Conservation (phyloP, 2,888 invertebrate species). For the Calliphora vomitoria region DNA sequence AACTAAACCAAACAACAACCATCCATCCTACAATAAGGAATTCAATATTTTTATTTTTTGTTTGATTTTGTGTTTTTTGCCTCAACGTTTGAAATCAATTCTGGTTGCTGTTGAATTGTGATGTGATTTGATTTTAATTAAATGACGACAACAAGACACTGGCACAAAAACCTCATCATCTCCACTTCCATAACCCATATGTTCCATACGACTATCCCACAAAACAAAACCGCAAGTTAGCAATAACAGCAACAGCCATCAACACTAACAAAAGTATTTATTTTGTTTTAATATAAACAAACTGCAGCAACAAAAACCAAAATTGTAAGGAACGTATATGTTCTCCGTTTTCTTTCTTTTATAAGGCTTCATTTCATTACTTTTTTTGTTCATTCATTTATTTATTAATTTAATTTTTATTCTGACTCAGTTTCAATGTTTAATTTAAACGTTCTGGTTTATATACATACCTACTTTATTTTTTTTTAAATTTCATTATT, state of each 20-base stretch:
- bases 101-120: constrained; percentile 56
- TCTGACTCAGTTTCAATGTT: constrained; percentile 63
- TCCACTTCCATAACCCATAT: constrained; percentile 38
- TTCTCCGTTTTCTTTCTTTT: constrained; percentile 55
- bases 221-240: constrained; percentile 5
- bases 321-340: constrained; percentile 48
- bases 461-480: constrained; percentile 4
- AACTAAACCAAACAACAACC: constrained; percentile 13
- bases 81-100: constrained; percentile 57
- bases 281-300: constrained; percentile 43
- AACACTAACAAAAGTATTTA: constrained; percentile 35
- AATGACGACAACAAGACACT: constrained; percentile 56
- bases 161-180: constrained; percentile 51
- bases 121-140: constrained; percentile 73
- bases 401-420: constrained; percentile 51
- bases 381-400: constrained; percentile 2
- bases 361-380: constrained; percentile 59
- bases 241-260: neutral
- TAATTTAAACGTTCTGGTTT: constrained; percentile 51
- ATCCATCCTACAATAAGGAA: constrained; percentile 39
- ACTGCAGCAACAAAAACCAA: constrained; percentile 52
- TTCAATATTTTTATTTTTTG: constrained; percentile 50
- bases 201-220: neutral
- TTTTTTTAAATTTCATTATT: constrained; percentile 40
- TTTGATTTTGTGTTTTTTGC: neutral